Base-by-base conservation (phyloP, 1,140 invertebrate genomes). In the Goniozus legneri region DNA sequence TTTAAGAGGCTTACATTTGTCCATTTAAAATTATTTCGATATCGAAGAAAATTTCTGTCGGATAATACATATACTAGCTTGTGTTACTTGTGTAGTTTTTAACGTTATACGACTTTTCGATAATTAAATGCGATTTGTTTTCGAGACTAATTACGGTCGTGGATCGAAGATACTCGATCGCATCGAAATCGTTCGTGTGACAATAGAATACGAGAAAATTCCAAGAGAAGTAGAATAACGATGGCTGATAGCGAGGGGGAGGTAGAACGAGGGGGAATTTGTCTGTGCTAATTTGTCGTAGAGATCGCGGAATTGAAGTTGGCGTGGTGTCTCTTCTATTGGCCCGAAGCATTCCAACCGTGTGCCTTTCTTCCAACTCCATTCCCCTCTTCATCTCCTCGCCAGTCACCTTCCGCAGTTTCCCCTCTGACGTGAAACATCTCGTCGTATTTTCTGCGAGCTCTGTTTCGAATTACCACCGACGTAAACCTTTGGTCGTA, bases 221-320 rank as follows among this genome's bases (percentile, higher is more conserved):
- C 24, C 24, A 4, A 6, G 24, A 36, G 34, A n/a, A 36, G 15
- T 3, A n/a, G 18, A 36, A 16, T 36, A 20, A 32, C 35, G 48
- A 45, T 31, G n/a, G 8, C 18, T 35, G 41, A 32, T 37, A 33
- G 34, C 44, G 22, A 38, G 33, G 50, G 47, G 33, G 37, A 35
- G 34, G 48, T 31, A 38, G 50, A 41, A 50, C 58, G 42, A 48
- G 54, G 55, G 61, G 54, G 64, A 70, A 68, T 64, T 69, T 66
- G 66, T 69, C 67, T 49, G 58, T 52, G 62, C 54, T 70, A 64
- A 72, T 71, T 68, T 65, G 61, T 68, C 59, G 59, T 59, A 58
- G 58, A 62, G 60, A 67, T 71, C 58, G 61, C 52, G 48, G 47
- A 65, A 71, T 67, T 67, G 61, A 64, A 69, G 58, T 47, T 50